Evolutionary conservation across 2,888 invertebrate genomes (phyloP).

Genomic region (Deilephila elpenor): DNA sequence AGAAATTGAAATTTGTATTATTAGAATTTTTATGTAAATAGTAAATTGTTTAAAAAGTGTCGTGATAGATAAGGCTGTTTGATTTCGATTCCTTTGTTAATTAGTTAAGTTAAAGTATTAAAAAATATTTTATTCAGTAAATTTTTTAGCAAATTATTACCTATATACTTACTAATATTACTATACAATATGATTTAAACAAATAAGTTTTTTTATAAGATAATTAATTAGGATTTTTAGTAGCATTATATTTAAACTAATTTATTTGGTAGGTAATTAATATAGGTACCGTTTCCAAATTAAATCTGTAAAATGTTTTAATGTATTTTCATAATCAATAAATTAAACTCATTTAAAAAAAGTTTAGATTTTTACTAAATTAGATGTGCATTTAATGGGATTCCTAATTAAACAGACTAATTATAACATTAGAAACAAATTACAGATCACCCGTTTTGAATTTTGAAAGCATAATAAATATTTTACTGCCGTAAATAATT

Average conservation of each 20-base stretch:
- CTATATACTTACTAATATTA: no score
- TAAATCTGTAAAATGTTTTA: not conserved
- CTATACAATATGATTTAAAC: no score
- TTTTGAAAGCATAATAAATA: not conserved
- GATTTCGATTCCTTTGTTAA: no score
- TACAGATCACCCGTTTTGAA: not conserved
- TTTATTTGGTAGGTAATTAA: not conserved
- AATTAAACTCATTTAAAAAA: not conserved
- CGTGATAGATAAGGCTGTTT: no score
- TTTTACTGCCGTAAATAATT: slow-evolving; percentile 1
- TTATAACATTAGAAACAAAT: not conserved
- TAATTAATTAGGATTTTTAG: no score
- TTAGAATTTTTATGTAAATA: no score
- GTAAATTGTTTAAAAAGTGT: no score
- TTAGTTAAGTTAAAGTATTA: no score
- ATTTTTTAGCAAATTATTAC: no score
- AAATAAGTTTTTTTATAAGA: no score
- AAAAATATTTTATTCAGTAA: no score
- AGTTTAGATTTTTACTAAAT: not conserved
- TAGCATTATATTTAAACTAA: not conserved
- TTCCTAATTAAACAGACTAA: not conserved
- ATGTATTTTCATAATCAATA: not conserved
- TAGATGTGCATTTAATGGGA: not conserved
- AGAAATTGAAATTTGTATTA: no score
- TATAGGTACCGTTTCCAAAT: not conserved